These are phyloP conservation scores for Paelopatides confundens DNA, from an alignment of 53 echinoderm and acorn worm genomes.

Conservation along the genomic window DNA sequence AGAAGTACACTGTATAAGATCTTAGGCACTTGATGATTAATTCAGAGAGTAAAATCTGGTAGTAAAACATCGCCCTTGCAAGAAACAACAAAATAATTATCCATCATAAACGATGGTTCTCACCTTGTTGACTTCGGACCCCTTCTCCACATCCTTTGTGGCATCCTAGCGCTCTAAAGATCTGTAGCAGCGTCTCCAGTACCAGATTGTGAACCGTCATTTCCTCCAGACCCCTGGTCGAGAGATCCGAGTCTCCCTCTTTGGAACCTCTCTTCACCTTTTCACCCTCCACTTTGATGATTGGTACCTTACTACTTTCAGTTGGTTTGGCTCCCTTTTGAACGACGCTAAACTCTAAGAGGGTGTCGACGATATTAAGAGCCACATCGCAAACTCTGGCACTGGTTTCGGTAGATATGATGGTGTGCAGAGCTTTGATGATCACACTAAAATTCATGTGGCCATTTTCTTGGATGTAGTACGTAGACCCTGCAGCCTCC, in stretches of 20 bases:
- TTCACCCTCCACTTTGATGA: slow-evolving; percentile 98
- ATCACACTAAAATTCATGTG: slow-evolving; percentile 93
- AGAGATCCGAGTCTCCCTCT: slow-evolving; percentile 78
- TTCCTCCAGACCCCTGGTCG: slow-evolving; percentile 87
- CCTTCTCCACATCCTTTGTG: slow-evolving; percentile 99
- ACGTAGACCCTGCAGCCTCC: slow-evolving; percentile 92
- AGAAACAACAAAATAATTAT: too few species aligned
- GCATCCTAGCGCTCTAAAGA: slow-evolving; percentile 93
- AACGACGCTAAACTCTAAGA: slow-evolving; percentile 94
- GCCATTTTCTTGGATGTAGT: slow-evolving; percentile 97
- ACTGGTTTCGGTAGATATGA: slow-evolving; percentile 91
- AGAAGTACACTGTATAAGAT: too few species aligned
- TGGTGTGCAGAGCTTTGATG: slow-evolving; percentile 89
- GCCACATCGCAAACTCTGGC: slow-evolving; percentile 93
- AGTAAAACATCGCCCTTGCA: too few species aligned
- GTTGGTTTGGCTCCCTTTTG: slow-evolving; percentile 76
- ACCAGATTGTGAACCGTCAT: slow-evolving; percentile 98
- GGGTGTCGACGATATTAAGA: slow-evolving; percentile 96
- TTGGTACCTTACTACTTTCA: slow-evolving; percentile 87
- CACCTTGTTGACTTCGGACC: slow-evolving; percentile 93
- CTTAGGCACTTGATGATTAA: too few species aligned
- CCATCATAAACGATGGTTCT: too few species aligned
- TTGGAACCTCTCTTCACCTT: slow-evolving; percentile 78
- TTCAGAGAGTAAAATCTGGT: too few species aligned
- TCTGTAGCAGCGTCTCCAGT: slow-evolving; percentile 92